phyloP scores from a whole-genome alignment of 2,888 invertebrate species.

The Philaethria dido region DNA sequence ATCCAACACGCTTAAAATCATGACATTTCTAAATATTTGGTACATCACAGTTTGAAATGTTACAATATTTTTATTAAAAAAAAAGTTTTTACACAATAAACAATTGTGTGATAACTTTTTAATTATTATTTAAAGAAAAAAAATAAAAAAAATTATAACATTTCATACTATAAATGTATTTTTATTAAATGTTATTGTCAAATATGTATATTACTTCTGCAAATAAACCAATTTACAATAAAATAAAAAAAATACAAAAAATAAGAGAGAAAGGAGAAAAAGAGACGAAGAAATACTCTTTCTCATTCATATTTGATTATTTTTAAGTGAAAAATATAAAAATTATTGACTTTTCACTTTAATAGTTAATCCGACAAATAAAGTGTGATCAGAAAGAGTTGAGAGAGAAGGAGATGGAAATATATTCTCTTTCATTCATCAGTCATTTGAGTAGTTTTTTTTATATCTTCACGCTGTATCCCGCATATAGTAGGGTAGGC shows the following conservation, averaged over 20 bases:
- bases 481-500: too few relatives aligned
- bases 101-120: slow-evolving; percentile 6
- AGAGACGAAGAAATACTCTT: background rate
- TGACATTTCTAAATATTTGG: slow-evolving; percentile 15
- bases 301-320: too few relatives aligned
- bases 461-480: too few relatives aligned
- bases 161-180: background rate
- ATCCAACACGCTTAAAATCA: background rate
- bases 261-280: background rate
- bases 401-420: too few relatives aligned
- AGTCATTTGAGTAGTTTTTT: too few relatives aligned
- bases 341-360: too few relatives aligned
- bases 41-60: background rate
- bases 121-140: background rate
- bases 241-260: background rate
- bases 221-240: background rate
- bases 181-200: background rate
- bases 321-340: too few relatives aligned
- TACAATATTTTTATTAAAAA: background rate
- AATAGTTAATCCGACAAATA: background rate
- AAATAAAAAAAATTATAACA: background rate
- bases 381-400: too few relatives aligned
- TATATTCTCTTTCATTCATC: too few relatives aligned
- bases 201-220: slow-evolving; percentile 1
- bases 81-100: background rate